Percentiles rank a stretch among this genome's conserved stretches.
Conservation (phyloP, 2,113 vertebrate genomes). For the Callionymus lyra region DNA sequence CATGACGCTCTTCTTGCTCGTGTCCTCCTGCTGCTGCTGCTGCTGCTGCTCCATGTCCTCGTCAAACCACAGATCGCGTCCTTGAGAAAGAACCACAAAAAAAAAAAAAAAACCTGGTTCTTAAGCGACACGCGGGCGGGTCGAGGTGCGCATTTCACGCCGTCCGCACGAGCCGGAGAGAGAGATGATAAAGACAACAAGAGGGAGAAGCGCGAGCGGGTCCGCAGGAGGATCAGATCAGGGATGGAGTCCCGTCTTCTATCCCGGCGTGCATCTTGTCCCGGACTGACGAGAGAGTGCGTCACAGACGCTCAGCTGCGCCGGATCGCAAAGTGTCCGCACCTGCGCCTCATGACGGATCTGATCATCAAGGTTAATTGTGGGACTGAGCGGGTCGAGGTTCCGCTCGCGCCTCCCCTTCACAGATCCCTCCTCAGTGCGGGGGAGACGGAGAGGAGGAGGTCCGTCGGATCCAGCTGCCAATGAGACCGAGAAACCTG, state of each 20-base stretch:
- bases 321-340: constrained; percentile 21
- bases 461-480: constrained; percentile 27
- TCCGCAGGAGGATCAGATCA: background rate
- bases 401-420: constrained; percentile 30
- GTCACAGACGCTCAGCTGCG: constrained; percentile 40
- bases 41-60: constrained; percentile 55
- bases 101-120: too few relatives aligned
- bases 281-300: constrained; percentile 24
- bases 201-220: constrained; percentile 6
- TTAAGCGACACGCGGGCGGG: constrained; percentile 40
- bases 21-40: too few relatives aligned
- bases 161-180: constrained; percentile 3
- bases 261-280: constrained; percentile 31
- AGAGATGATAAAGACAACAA: too few relatives aligned
- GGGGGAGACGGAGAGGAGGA: constrained; percentile 17
- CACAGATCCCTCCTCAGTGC: constrained; percentile 25
- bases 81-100: constrained; percentile 53
- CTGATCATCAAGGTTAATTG: constrained; percentile 60
- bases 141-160: constrained; percentile 50
- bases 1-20: constrained; percentile 64
- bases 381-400: constrained; percentile 27
- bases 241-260: constrained; percentile 20
- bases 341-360: constrained; percentile 52
- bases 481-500: too few relatives aligned
- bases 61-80: constrained; percentile 32